A percentile compares a stretch with the other conserved stretches of the same genome.
Evolutionary conservation across 2,888 invertebrate species (phyloP).

Genomic region (Lasioglossum malachurum): DNA sequence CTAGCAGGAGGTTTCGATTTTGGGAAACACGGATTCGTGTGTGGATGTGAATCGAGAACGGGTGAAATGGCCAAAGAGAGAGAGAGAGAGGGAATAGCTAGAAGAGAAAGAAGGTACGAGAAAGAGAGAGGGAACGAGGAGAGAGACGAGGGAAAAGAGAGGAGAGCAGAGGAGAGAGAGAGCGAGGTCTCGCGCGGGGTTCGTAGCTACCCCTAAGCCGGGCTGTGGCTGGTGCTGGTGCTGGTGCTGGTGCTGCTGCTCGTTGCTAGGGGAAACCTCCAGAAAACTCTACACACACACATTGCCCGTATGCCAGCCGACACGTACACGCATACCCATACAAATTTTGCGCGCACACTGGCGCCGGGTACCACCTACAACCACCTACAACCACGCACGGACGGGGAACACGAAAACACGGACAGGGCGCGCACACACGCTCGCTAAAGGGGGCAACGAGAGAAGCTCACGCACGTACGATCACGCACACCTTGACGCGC

Average conservation of each 20-base stretch:
- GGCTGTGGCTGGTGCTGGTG: conserved; percentile 77
- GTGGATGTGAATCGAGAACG: neutral
- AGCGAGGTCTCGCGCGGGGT: conserved; percentile 76
- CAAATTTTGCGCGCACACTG: conserved; percentile 53
- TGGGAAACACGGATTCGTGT: conserved; percentile 8
- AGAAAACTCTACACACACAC: conserved; percentile 83
- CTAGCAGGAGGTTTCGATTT: conserved; percentile 13
- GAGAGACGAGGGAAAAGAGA: neutral
- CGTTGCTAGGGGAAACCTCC: conserved; percentile 85
- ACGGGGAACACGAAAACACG: conserved; percentile 15
- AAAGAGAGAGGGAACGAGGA: neutral
- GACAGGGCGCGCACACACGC: conserved; percentile 49
- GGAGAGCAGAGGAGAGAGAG: conserved; percentile 21
- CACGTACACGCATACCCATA: conserved; percentile 50
- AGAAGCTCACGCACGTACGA: conserved; percentile 67
- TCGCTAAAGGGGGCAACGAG: conserved; percentile 66
- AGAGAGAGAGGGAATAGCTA: conserved; percentile 9
- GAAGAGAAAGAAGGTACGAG: neutral
- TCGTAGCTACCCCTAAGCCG: conserved; percentile 82
- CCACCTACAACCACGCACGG: conserved; percentile 35
- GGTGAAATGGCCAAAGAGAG: conserved; percentile 14
- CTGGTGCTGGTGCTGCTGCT: conserved; percentile 77
- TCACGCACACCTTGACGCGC: conserved; percentile 67
- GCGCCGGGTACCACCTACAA: conserved; percentile 38
- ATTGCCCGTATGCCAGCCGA: conserved; percentile 35